These are phyloP conservation scores for Rhorus exstirpatorius DNA, from an alignment of 2,888 invertebrate species.

Conservation along the genomic window DNA sequence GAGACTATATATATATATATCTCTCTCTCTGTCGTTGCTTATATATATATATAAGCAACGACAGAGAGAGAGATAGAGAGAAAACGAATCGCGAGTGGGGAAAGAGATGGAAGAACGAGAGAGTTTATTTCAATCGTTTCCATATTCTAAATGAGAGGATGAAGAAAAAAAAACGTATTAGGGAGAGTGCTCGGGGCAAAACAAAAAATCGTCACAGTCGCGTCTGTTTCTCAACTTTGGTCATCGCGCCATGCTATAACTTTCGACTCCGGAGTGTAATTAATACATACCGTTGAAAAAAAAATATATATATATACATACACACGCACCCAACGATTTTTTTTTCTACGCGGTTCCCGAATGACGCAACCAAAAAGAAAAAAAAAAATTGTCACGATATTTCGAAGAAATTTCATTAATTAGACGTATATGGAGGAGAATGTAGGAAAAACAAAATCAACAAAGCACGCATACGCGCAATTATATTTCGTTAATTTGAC, in stretches of 20 bases:
- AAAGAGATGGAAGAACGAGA: slow-evolving; percentile 61
- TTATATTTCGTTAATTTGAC: slow-evolving; percentile 75
- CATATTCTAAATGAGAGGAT: slow-evolving; percentile 35
- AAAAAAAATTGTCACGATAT: slow-evolving; percentile 4
- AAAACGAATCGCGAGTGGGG: slow-evolving; percentile 61
- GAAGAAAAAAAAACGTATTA: slow-evolving; percentile 40
- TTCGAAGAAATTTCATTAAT: too few species aligned
- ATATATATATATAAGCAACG: too few species aligned
- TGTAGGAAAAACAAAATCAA: neutral
- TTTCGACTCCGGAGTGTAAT: slow-evolving; percentile 13
- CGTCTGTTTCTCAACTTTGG: slow-evolving; percentile 53
- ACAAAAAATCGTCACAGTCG: slow-evolving; percentile 60
- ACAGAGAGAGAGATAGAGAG: slow-evolving; percentile 51
- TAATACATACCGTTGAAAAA: slow-evolving; percentile 9
- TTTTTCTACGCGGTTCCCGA: too few species aligned
- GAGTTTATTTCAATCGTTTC: slow-evolving; percentile 27
- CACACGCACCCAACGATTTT: too few species aligned
- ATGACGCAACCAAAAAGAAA: too few species aligned
- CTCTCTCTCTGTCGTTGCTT: too few species aligned
- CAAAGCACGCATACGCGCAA: slow-evolving; percentile 15
- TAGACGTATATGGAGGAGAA: too few species aligned
- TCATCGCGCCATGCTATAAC: slow-evolving; percentile 2
- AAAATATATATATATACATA: too few species aligned
- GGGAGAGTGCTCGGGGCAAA: slow-evolving; percentile 4
- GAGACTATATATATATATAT: slow-evolving; percentile 19